phyloP scores from a whole-genome alignment of 2,888 invertebrate species.

The Siphonodentalium dalli region DNA sequence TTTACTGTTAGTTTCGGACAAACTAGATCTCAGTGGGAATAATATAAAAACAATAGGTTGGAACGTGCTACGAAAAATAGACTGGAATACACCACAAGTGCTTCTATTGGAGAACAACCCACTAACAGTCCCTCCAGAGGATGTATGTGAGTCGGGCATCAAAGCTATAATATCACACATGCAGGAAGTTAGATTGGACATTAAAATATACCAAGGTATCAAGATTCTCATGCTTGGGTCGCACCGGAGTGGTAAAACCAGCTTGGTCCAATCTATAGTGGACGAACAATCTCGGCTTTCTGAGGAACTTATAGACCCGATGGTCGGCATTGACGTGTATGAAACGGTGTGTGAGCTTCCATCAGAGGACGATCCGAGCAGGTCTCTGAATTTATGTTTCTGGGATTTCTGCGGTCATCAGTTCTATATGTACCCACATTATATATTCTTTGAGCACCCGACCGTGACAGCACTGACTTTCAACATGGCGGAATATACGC shows the following conservation, averaged over 20 bases:
- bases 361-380: not conserved
- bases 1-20: conserved; percentile 51
- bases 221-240: conserved; percentile 51
- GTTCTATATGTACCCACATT: conserved; percentile 53
- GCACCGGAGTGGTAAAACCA: conserved; percentile 49
- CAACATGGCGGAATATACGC: conserved; percentile 53
- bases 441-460: conserved; percentile 56
- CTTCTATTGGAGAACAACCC: conserved; percentile 56
- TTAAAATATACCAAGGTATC: conserved; percentile 50
- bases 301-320: conserved; percentile 46
- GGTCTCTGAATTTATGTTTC: conserved; percentile 44
- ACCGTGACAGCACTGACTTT: conserved; percentile 56
- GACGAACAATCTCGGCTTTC: conserved; percentile 59
- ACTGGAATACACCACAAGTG: conserved; percentile 43
- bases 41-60: conserved; percentile 49
- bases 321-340: conserved; percentile 52
- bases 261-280: conserved; percentile 55
- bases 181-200: conserved; percentile 53
- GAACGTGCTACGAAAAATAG: conserved; percentile 53
- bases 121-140: conserved; percentile 53
- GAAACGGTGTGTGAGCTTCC: conserved; percentile 45
- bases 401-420: conserved; percentile 61
- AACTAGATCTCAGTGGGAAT: conserved; percentile 56
- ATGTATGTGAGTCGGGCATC: conserved; percentile 58
- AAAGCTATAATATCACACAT: conserved; percentile 57